Base-by-base conservation (phyloP, 2,888 invertebrate species). In the Labia minor region DNA sequence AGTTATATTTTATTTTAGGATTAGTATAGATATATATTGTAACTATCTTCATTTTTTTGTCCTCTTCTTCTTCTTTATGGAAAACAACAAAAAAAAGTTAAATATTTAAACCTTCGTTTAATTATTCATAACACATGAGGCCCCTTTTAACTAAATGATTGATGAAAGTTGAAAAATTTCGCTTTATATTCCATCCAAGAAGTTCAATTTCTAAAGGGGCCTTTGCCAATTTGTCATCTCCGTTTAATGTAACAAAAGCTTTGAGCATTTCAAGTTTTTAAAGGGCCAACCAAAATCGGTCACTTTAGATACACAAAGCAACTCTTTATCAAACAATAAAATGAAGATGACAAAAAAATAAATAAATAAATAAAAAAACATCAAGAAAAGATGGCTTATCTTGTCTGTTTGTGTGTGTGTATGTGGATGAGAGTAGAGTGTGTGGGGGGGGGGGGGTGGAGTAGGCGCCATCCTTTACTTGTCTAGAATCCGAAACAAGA, bases 91-190 rank as follows among this genome's bases (percentile, higher is more conserved):
- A 49, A 4, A 16, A 49, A 10, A 49, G 49, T 49, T 49, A 49
- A 49, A 49, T 49, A 49, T 49, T 49, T 49, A 49, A 49, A 49
- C 49, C 3, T 16, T 4, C 2, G 49, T 49, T 49, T 49, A 49
- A 49, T 49, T 49, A 49, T 49, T 49, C 49, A 49, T 49, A 49
- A 49, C 49, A 49, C 49, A 49, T 49, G n/a, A 49, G n/a, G 4
- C 49, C 49, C 26, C 49, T 49, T 49, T 16, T 49, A 49, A 49
- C n/a, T 49, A 49, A 49, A 49, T 49, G 49, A 49, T 49, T 49
- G 49, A 49, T 49, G 49, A 49, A 49, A 49, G 49, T 49, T 49
- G 49, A 49, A 49, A 49, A 49, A 49, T 49, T 49, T 49, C 49
- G n/a, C 49, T 49, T 49, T 49, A 49, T 49, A 49, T 49, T 49